phyloP scores from a whole-genome alignment of 2,888 invertebrate species.

The Ophion obscuratus region DNA sequence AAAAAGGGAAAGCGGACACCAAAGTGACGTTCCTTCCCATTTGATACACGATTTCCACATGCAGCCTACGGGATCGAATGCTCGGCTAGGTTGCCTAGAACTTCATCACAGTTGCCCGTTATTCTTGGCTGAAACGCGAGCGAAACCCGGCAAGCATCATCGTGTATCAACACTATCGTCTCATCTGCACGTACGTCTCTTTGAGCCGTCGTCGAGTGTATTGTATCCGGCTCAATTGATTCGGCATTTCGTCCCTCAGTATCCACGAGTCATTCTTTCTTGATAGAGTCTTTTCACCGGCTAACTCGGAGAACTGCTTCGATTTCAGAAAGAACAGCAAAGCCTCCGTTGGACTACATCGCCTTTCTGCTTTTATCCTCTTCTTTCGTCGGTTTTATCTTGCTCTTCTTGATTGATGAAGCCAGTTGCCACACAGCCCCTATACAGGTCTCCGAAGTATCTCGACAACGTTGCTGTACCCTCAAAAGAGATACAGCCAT shows the following conservation, averaged over 20 bases:
- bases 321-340: conserved; percentile 13
- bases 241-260: neutral
- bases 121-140: too few species aligned
- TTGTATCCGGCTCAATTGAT: conserved; percentile 25
- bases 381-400: neutral
- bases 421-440: neutral
- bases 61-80: too few species aligned
- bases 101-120: too few species aligned
- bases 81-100: too few species aligned
- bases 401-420: conserved; percentile 51
- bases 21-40: too few species aligned
- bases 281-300: conserved; percentile 33
- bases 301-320: conserved; percentile 21
- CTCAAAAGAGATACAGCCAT: conserved; percentile 1
- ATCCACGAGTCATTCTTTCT: conserved; percentile 13
- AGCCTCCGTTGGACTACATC: neutral
- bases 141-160: too few species aligned
- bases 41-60: too few species aligned
- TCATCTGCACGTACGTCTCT: conserved; percentile 17
- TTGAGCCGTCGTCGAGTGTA: conserved; percentile 15
- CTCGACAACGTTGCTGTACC: conserved; percentile 2
- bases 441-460: conserved; percentile 13
- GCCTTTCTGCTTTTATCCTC: neutral
- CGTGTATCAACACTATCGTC: neutral
- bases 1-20: too few species aligned